A percentile compares a stretch with the other conserved stretches of the same genome.
These are phyloP conservation scores for Sesamia inferens DNA, from an alignment of 2,888 invertebrate species.

Conservation along the genomic window DNA sequence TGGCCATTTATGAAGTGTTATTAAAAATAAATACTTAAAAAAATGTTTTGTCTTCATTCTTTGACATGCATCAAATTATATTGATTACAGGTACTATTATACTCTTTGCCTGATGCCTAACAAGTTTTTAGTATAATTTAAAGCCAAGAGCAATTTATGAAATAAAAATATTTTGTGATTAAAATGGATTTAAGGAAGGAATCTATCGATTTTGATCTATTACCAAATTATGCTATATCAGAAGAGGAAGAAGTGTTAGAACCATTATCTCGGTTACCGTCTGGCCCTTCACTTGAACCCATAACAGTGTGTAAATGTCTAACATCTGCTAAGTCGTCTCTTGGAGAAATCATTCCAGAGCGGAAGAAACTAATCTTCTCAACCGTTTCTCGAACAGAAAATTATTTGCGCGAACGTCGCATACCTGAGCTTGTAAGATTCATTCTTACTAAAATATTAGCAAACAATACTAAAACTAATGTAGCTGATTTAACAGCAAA, in stretches of 20 bases:
- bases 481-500: constrained; percentile 76
- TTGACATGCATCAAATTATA: not conserved
- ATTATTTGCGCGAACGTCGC: constrained; percentile 80
- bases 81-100: not conserved
- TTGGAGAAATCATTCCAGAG: constrained; percentile 70
- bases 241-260: not conserved
- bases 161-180: not conserved
- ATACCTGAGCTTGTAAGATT: constrained; percentile 83
- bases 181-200: constrained; percentile 1
- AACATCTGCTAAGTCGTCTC: constrained; percentile 64
- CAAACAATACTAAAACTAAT: constrained; percentile 69
- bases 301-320: constrained; percentile 77
- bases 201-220: not conserved
- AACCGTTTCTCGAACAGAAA: constrained; percentile 80
- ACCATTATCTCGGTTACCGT: constrained; percentile 32
- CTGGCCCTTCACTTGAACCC: constrained; percentile 46
- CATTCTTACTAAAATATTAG: constrained; percentile 80
- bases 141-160: not conserved
- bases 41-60: not conserved
- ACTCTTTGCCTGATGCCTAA: not conserved
- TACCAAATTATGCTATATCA: not conserved
- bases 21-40: not conserved
- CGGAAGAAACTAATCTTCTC: constrained; percentile 76
- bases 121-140: not conserved
- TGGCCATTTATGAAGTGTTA: not conserved